Conservation (phyloP, 2,797 vertebrate genomes). For the Diplodus sargus region DNA sequence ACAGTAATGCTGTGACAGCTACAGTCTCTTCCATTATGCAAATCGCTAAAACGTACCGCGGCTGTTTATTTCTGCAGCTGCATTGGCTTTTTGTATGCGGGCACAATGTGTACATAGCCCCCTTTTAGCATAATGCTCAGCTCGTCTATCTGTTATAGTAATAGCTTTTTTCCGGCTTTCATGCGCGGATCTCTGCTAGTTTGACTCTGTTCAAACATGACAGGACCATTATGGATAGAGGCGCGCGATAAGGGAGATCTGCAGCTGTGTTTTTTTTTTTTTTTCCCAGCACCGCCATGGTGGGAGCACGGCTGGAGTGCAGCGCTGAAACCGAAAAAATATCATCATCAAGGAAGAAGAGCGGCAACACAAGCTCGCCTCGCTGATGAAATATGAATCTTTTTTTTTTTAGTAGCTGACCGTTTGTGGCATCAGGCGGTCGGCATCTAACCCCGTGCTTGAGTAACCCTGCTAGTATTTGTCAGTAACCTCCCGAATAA, state of each 20-base stretch:
- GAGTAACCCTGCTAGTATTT: constrained; percentile 4
- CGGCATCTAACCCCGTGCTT: constrained; percentile 5
- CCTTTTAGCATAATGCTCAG: constrained; percentile 31
- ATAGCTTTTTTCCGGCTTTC: constrained; percentile 26
- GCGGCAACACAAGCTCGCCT: constrained; percentile 19
- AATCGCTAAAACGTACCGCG: constrained; percentile 18
- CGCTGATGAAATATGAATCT: constrained; percentile 28
- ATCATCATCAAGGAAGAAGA: constrained; percentile 20
- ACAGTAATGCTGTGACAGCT: constrained; percentile 35
- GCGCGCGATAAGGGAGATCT: constrained; percentile 18
- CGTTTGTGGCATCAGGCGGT: background rate
- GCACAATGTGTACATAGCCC: constrained; percentile 9
- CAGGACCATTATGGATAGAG: constrained; percentile 42
- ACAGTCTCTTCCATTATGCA: constrained; percentile 54
- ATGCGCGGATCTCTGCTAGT: constrained; percentile 37
- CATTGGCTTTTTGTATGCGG: constrained; percentile 9
- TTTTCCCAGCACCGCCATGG: background rate
- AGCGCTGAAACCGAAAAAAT: constrained; percentile 24
- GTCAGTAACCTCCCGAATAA: background rate
- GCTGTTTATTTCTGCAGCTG: constrained; percentile 40
- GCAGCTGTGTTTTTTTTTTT: background rate
- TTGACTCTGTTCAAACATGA: constrained; percentile 49
- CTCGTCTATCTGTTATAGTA: constrained; percentile 35
- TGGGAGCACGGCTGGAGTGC: constrained; percentile 25
- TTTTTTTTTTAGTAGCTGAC: constrained; percentile 22